Evolutionary conservation across 2,113 vertebrate species (phyloP).

Genomic region (Leucopsar rothschildi): DNA sequence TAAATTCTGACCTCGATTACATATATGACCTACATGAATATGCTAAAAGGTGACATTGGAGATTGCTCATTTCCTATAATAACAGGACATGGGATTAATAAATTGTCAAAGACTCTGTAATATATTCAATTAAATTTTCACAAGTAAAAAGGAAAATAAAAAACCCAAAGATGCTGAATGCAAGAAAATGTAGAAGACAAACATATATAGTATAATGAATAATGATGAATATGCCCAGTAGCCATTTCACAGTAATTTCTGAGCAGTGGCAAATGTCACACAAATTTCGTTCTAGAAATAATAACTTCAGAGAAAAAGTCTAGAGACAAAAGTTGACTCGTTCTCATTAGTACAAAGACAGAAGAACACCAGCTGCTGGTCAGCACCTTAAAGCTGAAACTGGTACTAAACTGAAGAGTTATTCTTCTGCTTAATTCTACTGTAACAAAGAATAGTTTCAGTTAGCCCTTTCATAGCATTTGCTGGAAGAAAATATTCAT

Average conservation of each 20-base stretch:
- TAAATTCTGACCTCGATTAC: conserved; percentile 23
- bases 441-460: background rate
- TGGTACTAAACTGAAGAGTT: background rate
- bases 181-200: background rate
- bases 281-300: background rate
- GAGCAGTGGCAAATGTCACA: background rate
- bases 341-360: background rate
- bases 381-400: background rate
- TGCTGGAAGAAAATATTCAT: background rate
- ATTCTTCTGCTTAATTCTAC: background rate
- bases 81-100: conserved; percentile 8
- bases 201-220: background rate
- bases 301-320: background rate
- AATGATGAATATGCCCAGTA: background rate
- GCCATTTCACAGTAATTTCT: background rate
- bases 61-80: conserved; percentile 29
- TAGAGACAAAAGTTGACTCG: background rate
- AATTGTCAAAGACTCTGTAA: background rate
- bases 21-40: conserved; percentile 19
- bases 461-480: background rate
- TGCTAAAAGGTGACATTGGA: background rate
- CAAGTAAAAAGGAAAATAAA: background rate
- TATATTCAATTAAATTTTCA: conserved; percentile 16
- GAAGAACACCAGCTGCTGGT: background rate
- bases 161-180: background rate